Evolutionary conservation across 64 coral and sea anemone genomes (phyloP), one percentile per base, ranked within the genome.

Genomic region (Pocillopora damicornis): DNA sequence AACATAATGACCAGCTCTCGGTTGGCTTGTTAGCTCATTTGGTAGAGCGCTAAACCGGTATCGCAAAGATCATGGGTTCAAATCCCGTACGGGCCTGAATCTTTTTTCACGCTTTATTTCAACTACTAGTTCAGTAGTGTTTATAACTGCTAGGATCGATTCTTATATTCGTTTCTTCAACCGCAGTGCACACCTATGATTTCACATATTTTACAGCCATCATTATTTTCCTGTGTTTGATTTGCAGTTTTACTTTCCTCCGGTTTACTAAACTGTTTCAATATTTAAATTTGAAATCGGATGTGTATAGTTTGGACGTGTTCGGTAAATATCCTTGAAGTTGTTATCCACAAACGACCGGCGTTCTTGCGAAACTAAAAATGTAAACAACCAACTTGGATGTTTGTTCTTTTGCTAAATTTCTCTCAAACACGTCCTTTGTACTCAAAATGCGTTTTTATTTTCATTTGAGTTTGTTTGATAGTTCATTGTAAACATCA

Each of bases 321-420:
- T 65, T 57, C 8, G 9, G 22, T 18, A 68, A 73, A 85, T 85
- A 72, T 85, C 65, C 56, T 79, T n/a, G 14, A 79, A n/a, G 65
- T 83, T 67, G 61, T 38, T 63, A 67, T 85, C 35, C n/a, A 66
- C 11, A 42, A 58, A 71, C 23, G 64, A 85, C 37, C 4, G 36
- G 35, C 20, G 36, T 66, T 58, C 58, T n/a, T 72, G 36, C 58
- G 71, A 37, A 85, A 22, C 64, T 11, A 15, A 56, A 11, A 2
- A 15, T 37, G 65, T 58, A 71, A 85, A 85, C 81, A 85, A 73
- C 63, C 37, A 68, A 45, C 37, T 85, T 72, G 13, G 72, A 72
- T 85, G 68, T 85, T 85, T 85, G 30, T 66, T 85, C 65, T 85
- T 85, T 58, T 5, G 64, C 72, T 72, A 85, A 85, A 85, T 42